These are phyloP conservation scores for Poecilus cupreus DNA, from an alignment of 2,888 invertebrate species.

Conservation along the genomic window DNA sequence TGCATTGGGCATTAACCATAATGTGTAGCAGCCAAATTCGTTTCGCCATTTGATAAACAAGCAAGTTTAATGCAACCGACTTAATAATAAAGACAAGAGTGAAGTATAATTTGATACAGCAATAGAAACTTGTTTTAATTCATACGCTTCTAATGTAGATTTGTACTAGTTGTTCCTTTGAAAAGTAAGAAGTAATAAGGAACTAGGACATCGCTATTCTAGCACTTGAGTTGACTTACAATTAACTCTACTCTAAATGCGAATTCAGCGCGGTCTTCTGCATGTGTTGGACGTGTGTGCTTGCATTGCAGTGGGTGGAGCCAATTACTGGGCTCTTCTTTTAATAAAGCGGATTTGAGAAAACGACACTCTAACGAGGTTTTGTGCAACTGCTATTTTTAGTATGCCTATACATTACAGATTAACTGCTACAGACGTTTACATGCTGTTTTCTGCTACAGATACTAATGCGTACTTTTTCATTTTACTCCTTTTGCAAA, in stretches of 20 bases:
- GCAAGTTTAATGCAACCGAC: too few relatives aligned
- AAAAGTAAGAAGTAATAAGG: neutral
- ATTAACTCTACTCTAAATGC: neutral
- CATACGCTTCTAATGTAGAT: too few relatives aligned
- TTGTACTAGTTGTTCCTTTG: neutral
- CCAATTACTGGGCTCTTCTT: slow-evolving; percentile 3
- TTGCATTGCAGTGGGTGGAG: slow-evolving; percentile 2
- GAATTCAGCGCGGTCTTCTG: neutral
- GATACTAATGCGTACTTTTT: slow-evolving; percentile 13
- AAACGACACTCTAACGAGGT: slow-evolving; percentile 31
- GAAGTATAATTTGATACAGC: too few relatives aligned
- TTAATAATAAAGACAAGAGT: too few relatives aligned
- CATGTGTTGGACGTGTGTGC: neutral
- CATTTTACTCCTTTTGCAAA: slow-evolving; percentile 10
- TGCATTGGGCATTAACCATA: too few relatives aligned
- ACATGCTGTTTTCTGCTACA: slow-evolving; percentile 21
- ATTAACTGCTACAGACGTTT: slow-evolving; percentile 27
- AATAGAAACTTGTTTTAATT: too few relatives aligned
- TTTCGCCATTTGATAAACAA: too few relatives aligned
- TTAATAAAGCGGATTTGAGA: slow-evolving; percentile 33
- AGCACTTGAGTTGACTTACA: neutral
- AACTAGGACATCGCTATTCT: neutral
- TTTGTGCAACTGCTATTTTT: slow-evolving; percentile 16
- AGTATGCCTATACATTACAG: slow-evolving; percentile 13
- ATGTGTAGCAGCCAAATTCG: too few relatives aligned